Percentiles rank a stretch among this genome's conserved stretches.
Conservation (phyloP, 2,888 invertebrate genomes). For the Ectemnius cavifrons region DNA sequence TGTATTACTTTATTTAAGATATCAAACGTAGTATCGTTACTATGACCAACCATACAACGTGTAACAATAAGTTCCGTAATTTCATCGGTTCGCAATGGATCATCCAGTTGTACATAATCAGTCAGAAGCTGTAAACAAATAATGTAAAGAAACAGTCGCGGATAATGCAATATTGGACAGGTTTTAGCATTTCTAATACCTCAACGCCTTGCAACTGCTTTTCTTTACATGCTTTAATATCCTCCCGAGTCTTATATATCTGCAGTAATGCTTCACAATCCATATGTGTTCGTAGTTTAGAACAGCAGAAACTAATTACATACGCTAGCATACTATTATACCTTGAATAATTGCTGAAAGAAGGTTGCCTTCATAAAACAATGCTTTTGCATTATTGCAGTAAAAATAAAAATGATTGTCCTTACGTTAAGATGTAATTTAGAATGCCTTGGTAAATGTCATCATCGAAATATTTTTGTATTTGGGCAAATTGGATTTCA, state of each 20-base stretch:
- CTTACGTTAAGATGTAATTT: slow-evolving; percentile 43
- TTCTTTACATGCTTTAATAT: slow-evolving; percentile 17
- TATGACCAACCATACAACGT: slow-evolving; percentile 52
- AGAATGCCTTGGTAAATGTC: slow-evolving; percentile 58
- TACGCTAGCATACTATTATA: slow-evolving; percentile 58
- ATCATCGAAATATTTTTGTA: slow-evolving; percentile 61
- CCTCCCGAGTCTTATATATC: slow-evolving; percentile 21
- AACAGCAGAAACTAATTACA: slow-evolving; percentile 52
- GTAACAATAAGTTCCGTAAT: slow-evolving; percentile 61
- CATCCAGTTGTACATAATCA: slow-evolving; percentile 50
- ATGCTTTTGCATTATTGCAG: background rate
- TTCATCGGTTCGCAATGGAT: slow-evolving; percentile 32
- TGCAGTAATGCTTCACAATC: slow-evolving; percentile 40
- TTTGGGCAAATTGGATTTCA: slow-evolving; percentile 64
- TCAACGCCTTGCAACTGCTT: slow-evolving; percentile 54
- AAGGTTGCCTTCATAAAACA: background rate
- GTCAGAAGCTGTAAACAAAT: slow-evolving; percentile 57
- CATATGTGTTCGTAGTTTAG: slow-evolving; percentile 41
- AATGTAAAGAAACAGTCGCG: background rate
- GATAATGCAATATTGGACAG: slow-evolving; percentile 11
- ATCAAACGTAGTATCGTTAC: slow-evolving; percentile 34
- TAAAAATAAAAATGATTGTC: slow-evolving; percentile 1
- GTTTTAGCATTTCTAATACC: slow-evolving; percentile 30
- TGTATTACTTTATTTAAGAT: slow-evolving; percentile 62
- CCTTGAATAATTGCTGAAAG: slow-evolving; percentile 43